Conservation (phyloP, 1,140 invertebrate species). For the Diuraphis noxia region DNA sequence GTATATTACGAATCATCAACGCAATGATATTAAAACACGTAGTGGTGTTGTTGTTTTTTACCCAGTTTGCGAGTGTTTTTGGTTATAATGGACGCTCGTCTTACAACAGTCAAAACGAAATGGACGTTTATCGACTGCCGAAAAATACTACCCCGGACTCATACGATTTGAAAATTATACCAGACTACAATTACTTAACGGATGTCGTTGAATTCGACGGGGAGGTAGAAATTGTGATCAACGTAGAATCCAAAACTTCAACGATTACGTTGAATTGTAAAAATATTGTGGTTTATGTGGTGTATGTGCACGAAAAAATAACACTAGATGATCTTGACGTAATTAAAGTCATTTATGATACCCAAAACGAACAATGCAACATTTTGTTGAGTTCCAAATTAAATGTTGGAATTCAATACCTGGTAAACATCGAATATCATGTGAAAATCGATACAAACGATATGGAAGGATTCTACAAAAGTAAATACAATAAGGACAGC, state of each 20-base stretch:
- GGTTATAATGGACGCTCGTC: not conserved
- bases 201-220: not conserved
- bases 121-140: conserved; percentile 2
- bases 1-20: not conserved
- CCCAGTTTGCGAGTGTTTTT: not conserved
- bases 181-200: not conserved
- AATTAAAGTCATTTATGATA: rapidly evolving
- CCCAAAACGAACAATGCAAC: not conserved
- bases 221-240: not conserved
- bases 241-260: not conserved
- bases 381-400: not conserved
- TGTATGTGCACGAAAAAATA: not conserved
- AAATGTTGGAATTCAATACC: not conserved
- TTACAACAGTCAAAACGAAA: not conserved
- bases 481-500: not conserved
- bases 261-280: conserved; percentile 3
- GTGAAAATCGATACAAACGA: not conserved
- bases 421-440: not conserved
- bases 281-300: not conserved
- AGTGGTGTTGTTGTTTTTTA: not conserved
- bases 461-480: conserved; percentile 52
- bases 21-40: not conserved
- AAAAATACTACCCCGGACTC: not conserved
- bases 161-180: not conserved
- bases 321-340: not conserved